Percentiles rank a stretch among this genome's conserved stretches.
These are phyloP conservation scores for Mus pahari DNA, from an alignment of 2,113 vertebrate species.

Conservation along the genomic window DNA sequence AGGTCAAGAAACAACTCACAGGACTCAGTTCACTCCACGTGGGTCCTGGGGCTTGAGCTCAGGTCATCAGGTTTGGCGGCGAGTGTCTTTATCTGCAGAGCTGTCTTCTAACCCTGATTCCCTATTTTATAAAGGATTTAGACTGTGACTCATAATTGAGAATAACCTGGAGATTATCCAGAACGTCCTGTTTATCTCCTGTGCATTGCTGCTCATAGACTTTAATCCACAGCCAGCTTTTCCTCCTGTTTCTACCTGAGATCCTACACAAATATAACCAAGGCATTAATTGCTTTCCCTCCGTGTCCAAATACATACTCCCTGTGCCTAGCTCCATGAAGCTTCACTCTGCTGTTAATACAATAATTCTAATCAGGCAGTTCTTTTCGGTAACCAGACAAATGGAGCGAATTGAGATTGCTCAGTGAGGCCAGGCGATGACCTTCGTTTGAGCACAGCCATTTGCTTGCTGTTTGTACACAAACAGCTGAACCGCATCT, in stretches of 20 bases:
- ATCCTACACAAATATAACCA: conserved; percentile 28
- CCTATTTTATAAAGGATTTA: background rate
- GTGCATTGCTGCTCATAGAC: background rate
- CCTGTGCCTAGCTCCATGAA: conserved; percentile 44
- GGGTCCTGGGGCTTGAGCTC: background rate
- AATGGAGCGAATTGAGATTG: conserved; percentile 68
- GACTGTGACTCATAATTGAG: background rate
- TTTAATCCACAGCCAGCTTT: conserved; percentile 20
- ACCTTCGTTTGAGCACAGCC: conserved; percentile 47
- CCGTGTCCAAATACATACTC: conserved; percentile 6
- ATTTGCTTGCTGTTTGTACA: conserved; percentile 62
- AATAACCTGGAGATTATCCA: background rate
- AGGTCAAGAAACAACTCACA: background rate
- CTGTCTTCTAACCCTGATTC: background rate
- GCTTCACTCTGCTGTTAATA: conserved; percentile 23
- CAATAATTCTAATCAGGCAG: conserved; percentile 45
- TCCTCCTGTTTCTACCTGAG: background rate
- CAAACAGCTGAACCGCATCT: conserved; percentile 42
- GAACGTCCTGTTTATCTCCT: background rate
- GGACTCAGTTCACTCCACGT: background rate
- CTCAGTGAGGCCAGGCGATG: conserved; percentile 32
- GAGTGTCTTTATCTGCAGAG: background rate
- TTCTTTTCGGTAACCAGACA: conserved; percentile 56
- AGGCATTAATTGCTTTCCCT: conserved; percentile 21
- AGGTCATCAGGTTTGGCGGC: background rate